phyloP scores from a whole-genome alignment of 2,113 vertebrate genomes.

The Ammospiza nelsoni region DNA sequence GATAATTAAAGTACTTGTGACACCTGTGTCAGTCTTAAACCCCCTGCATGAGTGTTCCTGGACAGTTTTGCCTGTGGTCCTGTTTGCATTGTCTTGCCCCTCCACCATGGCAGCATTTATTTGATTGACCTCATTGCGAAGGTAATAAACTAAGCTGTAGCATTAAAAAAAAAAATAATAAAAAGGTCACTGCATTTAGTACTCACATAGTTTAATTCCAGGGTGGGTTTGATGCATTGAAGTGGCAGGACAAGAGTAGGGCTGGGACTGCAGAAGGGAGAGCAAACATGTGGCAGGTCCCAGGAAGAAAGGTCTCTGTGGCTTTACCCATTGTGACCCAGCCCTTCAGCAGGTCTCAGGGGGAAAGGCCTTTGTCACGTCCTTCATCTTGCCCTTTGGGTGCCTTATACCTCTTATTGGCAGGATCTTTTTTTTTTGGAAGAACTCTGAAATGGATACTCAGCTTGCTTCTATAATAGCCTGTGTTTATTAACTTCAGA shows the following conservation, averaged over 20 bases:
- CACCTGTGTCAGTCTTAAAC: neutral
- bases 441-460: neutral
- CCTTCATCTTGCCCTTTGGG: neutral
- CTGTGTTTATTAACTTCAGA: neutral
- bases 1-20: neutral
- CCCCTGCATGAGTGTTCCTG: neutral
- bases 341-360: neutral
- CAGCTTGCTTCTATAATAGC: neutral
- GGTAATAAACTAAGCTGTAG: neutral
- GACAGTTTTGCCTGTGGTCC: neutral
- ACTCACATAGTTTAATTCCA: neutral
- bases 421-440: neutral
- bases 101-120: neutral
- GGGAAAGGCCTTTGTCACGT: neutral
- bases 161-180: accelerated
- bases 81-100: neutral
- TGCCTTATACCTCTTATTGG: neutral
- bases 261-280: neutral
- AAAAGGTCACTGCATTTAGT: neutral
- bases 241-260: neutral
- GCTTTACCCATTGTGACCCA: neutral
- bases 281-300: neutral
- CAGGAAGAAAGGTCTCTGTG: neutral
- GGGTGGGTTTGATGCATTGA: neutral
- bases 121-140: neutral